phyloP scores from a whole-genome alignment of 2,888 invertebrate species.

The Eutolmus rufibarbis region DNA sequence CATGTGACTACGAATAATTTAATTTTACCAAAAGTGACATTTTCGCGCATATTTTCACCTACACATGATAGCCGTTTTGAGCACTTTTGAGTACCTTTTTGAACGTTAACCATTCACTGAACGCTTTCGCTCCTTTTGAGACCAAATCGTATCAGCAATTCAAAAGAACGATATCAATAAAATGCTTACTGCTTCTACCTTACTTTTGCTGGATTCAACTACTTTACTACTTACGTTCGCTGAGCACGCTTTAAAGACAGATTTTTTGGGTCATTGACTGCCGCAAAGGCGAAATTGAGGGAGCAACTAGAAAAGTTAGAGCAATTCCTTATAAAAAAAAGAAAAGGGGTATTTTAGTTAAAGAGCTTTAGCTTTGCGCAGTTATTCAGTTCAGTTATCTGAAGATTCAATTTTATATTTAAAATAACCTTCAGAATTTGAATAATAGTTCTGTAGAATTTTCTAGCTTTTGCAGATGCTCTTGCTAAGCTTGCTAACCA shows the following conservation, averaged over 20 bases:
- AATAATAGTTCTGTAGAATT: not conserved
- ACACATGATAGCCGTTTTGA: not conserved
- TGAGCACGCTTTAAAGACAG: not conserved
- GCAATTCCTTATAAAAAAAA: not conserved
- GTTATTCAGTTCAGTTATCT: not conserved
- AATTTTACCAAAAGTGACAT: not conserved
- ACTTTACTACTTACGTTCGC: not conserved
- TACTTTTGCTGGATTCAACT: not conserved
- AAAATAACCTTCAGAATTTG: not conserved
- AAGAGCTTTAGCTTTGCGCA: not conserved
- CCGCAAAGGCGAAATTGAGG: not conserved
- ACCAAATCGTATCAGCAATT: not conserved
- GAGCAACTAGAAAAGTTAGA: not conserved
- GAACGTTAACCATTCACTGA: not conserved
- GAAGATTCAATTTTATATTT: not conserved
- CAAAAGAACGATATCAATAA: not conserved
- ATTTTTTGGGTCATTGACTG: not conserved
- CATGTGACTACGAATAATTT: not conserved
- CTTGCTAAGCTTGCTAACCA: not conserved
- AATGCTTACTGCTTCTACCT: not conserved
- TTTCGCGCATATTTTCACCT: not conserved
- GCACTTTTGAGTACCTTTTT: not conserved
- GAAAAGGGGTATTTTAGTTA: not conserved
- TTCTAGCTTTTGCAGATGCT: not conserved
- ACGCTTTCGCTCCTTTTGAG: not conserved